These are phyloP conservation scores for Danaus plexippus DNA, from an alignment of 1,140 invertebrate genomes.

Conservation along the genomic window DNA sequence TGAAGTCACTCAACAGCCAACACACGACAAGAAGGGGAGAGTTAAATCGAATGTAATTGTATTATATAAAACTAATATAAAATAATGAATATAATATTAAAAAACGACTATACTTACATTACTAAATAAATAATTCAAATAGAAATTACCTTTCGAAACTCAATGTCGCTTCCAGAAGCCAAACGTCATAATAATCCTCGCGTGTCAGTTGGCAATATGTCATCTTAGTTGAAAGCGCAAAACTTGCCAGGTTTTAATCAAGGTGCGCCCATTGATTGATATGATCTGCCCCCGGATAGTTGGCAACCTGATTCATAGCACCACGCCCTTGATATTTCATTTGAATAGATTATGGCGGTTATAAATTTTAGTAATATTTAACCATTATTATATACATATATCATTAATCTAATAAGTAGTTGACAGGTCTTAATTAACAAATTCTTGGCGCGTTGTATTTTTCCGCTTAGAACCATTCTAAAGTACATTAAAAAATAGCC, in stretches of 20 bases:
- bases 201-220: slow-evolving; percentile 53
- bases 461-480: not conserved
- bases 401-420: too few species aligned
- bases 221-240: slow-evolving; percentile 55
- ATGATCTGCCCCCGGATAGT: slow-evolving; percentile 33
- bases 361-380: slow-evolving; percentile 6
- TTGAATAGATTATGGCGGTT: slow-evolving; percentile 6
- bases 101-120: not conserved
- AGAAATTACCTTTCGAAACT: too few species aligned
- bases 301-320: slow-evolving; percentile 11
- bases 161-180: slow-evolving; percentile 16
- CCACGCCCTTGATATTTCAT: slow-evolving; percentile 23
- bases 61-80: too few species aligned
- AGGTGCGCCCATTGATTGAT: slow-evolving; percentile 65
- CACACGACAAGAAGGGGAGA: too few species aligned
- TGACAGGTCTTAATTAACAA: too few species aligned
- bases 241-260: slow-evolving; percentile 55
- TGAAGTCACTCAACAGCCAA: too few species aligned
- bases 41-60: too few species aligned
- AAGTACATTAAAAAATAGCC: not conserved
- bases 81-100: not conserved
- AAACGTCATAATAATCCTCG: slow-evolving; percentile 21
- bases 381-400: too few species aligned
- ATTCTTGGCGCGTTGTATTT: too few species aligned
- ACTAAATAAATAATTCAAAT: not conserved